A percentile compares a stretch with the other conserved stretches of the same genome.
phyloP scores from a whole-genome alignment of 2,797 vertebrate species.

The Myotis findleyi region DNA sequence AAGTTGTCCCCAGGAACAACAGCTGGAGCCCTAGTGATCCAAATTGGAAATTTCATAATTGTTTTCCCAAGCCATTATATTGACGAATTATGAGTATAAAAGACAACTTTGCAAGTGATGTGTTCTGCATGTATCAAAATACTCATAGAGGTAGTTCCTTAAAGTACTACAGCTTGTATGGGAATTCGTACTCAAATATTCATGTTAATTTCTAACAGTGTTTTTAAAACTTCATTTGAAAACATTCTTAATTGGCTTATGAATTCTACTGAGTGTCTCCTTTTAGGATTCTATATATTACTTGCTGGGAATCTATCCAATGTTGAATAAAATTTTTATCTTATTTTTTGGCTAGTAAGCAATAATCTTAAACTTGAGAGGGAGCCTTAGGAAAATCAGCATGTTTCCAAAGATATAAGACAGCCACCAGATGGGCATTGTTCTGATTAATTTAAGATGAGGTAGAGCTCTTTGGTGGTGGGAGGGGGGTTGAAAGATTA shows the following conservation, averaged over 20 bases:
- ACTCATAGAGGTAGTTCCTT: conserved; percentile 58
- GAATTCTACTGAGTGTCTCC: conserved; percentile 22
- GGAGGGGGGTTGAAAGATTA: neutral
- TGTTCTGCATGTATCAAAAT: conserved; percentile 55
- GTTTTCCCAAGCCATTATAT: conserved; percentile 53
- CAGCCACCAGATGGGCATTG: neutral
- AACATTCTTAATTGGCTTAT: conserved; percentile 66
- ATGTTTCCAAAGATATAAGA: conserved; percentile 44
- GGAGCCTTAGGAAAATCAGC: conserved; percentile 43
- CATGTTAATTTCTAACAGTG: conserved; percentile 61
- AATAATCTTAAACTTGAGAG: conserved; percentile 47
- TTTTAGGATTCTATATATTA: conserved; percentile 57
- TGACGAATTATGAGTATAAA: conserved; percentile 54
- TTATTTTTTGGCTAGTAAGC: neutral
- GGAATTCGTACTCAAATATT: conserved; percentile 68
- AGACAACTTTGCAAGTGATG: conserved; percentile 45
- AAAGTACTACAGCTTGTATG: conserved; percentile 65
- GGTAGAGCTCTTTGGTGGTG: neutral
- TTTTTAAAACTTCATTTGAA: conserved; percentile 70
- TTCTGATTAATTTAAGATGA: conserved; percentile 55
- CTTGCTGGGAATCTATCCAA: conserved; percentile 63
- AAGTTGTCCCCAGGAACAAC: conserved; percentile 58
- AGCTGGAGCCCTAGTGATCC: conserved; percentile 11
- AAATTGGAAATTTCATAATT: conserved; percentile 54
- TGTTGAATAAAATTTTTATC: conserved; percentile 23